Evolutionary conservation across 2,797 vertebrate species (phyloP), one percentile per base, ranked within the genome.

Genomic region (Myioborus melanocephalus): DNA sequence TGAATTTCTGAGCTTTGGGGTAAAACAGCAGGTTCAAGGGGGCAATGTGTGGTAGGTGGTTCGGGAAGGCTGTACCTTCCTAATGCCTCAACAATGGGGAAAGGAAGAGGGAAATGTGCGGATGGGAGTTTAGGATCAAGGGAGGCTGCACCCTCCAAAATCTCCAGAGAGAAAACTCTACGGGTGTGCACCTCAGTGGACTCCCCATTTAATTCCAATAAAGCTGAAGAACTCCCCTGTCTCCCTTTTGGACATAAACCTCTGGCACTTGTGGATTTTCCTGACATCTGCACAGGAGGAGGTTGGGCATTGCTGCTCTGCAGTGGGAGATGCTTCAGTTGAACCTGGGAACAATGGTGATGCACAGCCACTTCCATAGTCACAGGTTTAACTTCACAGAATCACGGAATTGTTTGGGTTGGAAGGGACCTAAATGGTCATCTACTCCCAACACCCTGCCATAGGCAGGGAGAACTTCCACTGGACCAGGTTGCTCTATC

Each of bases 81-180:
- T 3, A 5, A 30, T 20, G 9, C 59, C 49, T 72, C 30, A 41
- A 30, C 43, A 34, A 10, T 3, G 50, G 30, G 49, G 49, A 83
- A 37, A 30, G 30, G 69, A 30, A 30, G 35, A 41, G 35, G 3
- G 5, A 17, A 41, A 3, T 1, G 0, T 8, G 26, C 0, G 0
- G 20, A 13, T 0, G 0, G 14, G 26, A 65, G 13, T 14, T 56
- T 1, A 6, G 52, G 16, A 35, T 43, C 2, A 32, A 17, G 3
- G 30, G 16, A 41, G 26, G 35, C 50, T 64, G 41, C 0, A 0
- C 16, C 28, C 49, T 16, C 15, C 0, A 0, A 56, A 64, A 83
- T 15, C 19, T 1, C 0, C 1, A 47, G 49, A 26, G 24, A 73
- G 35, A 56, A 73, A 65, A 35, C 2, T 4, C 14, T 3, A 3